Percentiles rank a stretch among this genome's conserved stretches.
These are phyloP conservation scores for Onychomys arenicola DNA, from an alignment of 2,797 vertebrate genomes.

Conservation along the genomic window DNA sequence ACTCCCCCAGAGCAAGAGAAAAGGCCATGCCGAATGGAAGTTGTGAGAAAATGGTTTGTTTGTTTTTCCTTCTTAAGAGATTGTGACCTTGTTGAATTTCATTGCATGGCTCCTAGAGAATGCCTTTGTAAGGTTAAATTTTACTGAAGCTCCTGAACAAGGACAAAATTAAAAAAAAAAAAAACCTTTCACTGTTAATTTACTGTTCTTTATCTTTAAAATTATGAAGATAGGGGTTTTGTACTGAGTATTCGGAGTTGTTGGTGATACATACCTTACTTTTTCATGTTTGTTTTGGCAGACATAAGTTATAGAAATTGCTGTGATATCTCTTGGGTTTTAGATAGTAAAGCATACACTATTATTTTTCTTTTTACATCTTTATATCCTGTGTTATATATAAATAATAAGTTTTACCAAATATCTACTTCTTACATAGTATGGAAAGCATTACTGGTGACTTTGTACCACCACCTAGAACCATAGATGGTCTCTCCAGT, in stretches of 20 bases:
- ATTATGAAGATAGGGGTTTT: not conserved
- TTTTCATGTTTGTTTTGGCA: not conserved
- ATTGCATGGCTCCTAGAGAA: not conserved
- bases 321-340: not conserved
- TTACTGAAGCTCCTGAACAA: conserved; percentile 19
- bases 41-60: conserved; percentile 23
- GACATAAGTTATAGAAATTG: not conserved
- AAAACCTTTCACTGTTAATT: not conserved
- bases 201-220: conserved; percentile 30
- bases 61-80: not conserved
- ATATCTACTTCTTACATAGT: not conserved
- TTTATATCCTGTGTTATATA: not conserved
- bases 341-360: conserved; percentile 25
- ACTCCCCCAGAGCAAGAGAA: conserved; percentile 56
- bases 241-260: not conserved
- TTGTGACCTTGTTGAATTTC: conserved; percentile 29
- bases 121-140: not conserved
- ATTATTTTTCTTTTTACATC: conserved; percentile 22
- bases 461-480: not conserved
- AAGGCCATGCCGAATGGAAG: conserved; percentile 48
- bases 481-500: not conserved
- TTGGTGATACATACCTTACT: not conserved
- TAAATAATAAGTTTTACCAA: not conserved
- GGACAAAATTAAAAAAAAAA: not conserved
- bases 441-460: not conserved